Percentiles rank a stretch among this genome's conserved stretches.
phyloP scores from a whole-genome alignment of 2,888 invertebrate species.

The Cryptocephalus moraei region DNA sequence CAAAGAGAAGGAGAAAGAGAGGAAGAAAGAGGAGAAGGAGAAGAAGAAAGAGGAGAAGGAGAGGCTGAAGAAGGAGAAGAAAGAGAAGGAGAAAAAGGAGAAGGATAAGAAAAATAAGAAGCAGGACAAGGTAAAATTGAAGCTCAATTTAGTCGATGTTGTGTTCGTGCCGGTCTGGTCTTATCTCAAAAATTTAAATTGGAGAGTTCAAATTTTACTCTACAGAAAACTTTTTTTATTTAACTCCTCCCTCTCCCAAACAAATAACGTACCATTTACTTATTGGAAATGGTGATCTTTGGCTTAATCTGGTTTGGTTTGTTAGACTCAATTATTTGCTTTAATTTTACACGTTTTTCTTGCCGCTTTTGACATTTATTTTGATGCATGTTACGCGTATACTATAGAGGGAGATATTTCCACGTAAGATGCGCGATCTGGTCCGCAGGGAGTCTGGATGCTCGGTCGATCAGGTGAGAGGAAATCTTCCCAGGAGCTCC shows the following conservation, averaged over 20 bases:
- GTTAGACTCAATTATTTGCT: neutral
- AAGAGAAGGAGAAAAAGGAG: slow-evolving; percentile 38
- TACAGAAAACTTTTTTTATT: too few species aligned
- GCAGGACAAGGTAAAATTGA: slow-evolving; percentile 40
- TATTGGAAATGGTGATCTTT: slow-evolving; percentile 1
- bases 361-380: too few species aligned
- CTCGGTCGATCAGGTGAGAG: slow-evolving; percentile 28
- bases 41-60: slow-evolving; percentile 32
- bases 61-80: slow-evolving; percentile 41
- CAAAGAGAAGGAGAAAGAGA: slow-evolving; percentile 42
- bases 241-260: too few species aligned
- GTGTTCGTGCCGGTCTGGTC: too few species aligned
- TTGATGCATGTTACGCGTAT: slow-evolving; percentile 35
- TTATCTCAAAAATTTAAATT: too few species aligned
- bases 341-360: slow-evolving; percentile 5
- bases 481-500: neutral
- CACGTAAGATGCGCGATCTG: slow-evolving; percentile 73
- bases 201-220: too few species aligned
- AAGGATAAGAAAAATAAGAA: slow-evolving; percentile 35
- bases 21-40: slow-evolving; percentile 42
- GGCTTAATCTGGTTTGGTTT: neutral
- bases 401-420: slow-evolving; percentile 66
- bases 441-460: slow-evolving; percentile 35
- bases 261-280: neutral
- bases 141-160: slow-evolving; percentile 28